These are phyloP conservation scores for Orius laevigatus DNA, from an alignment of 1,140 invertebrate genomes.

Conservation along the genomic window DNA sequence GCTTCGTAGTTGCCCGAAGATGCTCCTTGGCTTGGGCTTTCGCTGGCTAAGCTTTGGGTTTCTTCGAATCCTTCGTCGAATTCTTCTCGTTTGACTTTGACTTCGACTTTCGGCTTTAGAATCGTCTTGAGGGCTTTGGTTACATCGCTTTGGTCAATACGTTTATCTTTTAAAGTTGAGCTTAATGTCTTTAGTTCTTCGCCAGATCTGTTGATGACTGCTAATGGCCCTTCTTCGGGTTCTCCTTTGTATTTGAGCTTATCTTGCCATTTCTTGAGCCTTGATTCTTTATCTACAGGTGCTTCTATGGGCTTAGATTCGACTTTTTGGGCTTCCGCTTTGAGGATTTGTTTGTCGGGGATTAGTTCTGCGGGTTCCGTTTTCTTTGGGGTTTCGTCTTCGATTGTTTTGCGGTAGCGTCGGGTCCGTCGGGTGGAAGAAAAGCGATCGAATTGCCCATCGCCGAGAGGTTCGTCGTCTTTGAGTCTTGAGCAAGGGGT, in stretches of 20 bases:
- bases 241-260: constrained; percentile 29
- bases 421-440: constrained; percentile 63
- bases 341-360: constrained; percentile 32
- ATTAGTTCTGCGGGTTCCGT: constrained; percentile 30
- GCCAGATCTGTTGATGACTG: constrained; percentile 28
- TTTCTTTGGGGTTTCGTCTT: constrained; percentile 33
- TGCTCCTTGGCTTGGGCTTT: constrained; percentile 62
- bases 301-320: constrained; percentile 29
- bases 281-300: constrained; percentile 36
- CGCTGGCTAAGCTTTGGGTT: constrained; percentile 67
- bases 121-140: constrained; percentile 13
- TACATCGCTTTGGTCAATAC: constrained; percentile 17
- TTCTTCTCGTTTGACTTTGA: constrained; percentile 39
- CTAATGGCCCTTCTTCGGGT: constrained; percentile 24
- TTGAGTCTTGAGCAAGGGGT: constrained; percentile 12
- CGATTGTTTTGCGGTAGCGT: constrained; percentile 53
- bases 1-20: constrained; percentile 54
- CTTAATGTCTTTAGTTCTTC: constrained; percentile 30
- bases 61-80: constrained; percentile 84
- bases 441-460: constrained; percentile 68
- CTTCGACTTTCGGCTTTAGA: constrained; percentile 9
- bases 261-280: constrained; percentile 45
- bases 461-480: constrained; percentile 22
- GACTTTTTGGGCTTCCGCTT: constrained; percentile 29
- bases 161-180: constrained; percentile 15